Percentiles rank a stretch among this genome's conserved stretches.
These are phyloP conservation scores for Ptychodera flava DNA, from an alignment of 35 echinoderm and acorn worm species.

Conservation along the genomic window DNA sequence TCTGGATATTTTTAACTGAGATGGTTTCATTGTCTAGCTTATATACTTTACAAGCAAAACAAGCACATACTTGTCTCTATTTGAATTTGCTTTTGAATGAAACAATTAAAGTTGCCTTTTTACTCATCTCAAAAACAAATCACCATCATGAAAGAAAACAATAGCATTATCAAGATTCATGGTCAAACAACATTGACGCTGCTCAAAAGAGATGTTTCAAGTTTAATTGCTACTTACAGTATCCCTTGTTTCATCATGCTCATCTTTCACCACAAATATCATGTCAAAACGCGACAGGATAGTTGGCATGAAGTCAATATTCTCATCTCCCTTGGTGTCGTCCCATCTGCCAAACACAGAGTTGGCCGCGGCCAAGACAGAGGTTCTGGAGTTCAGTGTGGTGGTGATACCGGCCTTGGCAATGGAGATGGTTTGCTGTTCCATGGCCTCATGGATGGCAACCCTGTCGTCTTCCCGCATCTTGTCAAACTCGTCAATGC, in stretches of 20 bases:
- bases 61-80: no score
- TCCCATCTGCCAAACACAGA: constrained; percentile 97
- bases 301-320: constrained; percentile 99
- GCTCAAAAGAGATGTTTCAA: no score
- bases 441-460: constrained; percentile 95
- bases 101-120: no score
- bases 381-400: constrained; percentile 85
- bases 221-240: constrained; percentile 86
- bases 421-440: constrained; percentile 97
- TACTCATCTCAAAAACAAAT: no score
- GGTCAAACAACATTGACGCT: no score
- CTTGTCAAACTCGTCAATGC: constrained; percentile 97
- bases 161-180: no score
- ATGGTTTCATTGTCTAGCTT: no score
- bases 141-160: no score
- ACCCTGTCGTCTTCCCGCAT: constrained; percentile 97
- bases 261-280: constrained; percentile 99
- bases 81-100: no score
- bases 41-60: no score
- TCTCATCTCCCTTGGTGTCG: constrained; percentile 99
- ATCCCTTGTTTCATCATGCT: constrained; percentile 91
- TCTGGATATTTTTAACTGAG: no score
- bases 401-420: constrained; percentile 98
- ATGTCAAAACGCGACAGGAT: constrained; percentile 99
- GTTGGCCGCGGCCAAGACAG: constrained; percentile 94